A percentile compares a stretch with the other conserved stretches of the same genome.
phyloP scores from a whole-genome alignment of 2,888 invertebrate species.

The Temnothorax ravouxi region DNA sequence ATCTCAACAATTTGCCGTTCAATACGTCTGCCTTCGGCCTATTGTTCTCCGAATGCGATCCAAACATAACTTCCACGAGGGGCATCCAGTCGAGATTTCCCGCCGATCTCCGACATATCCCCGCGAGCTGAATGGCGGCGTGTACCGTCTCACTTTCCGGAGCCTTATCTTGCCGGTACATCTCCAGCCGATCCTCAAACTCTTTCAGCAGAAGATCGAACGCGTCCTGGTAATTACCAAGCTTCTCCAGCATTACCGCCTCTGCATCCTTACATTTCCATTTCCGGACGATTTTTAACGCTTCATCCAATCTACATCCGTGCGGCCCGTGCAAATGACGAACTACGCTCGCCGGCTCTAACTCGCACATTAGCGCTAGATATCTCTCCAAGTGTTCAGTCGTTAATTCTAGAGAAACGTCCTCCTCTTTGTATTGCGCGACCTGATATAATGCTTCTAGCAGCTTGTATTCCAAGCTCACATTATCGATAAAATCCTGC shows the following conservation, averaged over 20 bases:
- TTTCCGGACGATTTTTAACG: conserved; percentile 89
- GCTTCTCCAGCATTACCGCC: conserved; percentile 92
- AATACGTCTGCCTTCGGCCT: conserved; percentile 79
- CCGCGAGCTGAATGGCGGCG: conserved; percentile 80
- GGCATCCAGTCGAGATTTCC: conserved; percentile 85
- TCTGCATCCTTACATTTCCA: conserved; percentile 90
- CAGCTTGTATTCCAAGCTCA: conserved; percentile 79
- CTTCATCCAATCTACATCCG: conserved; percentile 89
- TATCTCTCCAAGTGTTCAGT: conserved; percentile 82
- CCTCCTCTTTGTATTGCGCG: conserved; percentile 79
- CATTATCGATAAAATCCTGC: conserved; percentile 80
- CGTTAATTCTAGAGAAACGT: conserved; percentile 80
- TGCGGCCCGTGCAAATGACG: conserved; percentile 81
- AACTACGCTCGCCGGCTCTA: conserved; percentile 82
- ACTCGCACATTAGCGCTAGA: conserved; percentile 84
- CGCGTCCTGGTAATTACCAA: conserved; percentile 91
- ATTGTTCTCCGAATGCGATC: conserved; percentile 77
- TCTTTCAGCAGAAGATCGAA: conserved; percentile 89
- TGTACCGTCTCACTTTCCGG: conserved; percentile 79
- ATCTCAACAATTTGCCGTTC: conserved; percentile 82
- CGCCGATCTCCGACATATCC: conserved; percentile 83
- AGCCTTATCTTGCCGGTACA: conserved; percentile 73
- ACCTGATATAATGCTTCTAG: conserved; percentile 80
- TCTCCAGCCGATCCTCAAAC: conserved; percentile 82
- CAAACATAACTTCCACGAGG: conserved; percentile 83